Evolutionary conservation across 2,113 vertebrate genomes (phyloP), one percentile per base, ranked within the genome.

Genomic region (Elanoides forficatus): DNA sequence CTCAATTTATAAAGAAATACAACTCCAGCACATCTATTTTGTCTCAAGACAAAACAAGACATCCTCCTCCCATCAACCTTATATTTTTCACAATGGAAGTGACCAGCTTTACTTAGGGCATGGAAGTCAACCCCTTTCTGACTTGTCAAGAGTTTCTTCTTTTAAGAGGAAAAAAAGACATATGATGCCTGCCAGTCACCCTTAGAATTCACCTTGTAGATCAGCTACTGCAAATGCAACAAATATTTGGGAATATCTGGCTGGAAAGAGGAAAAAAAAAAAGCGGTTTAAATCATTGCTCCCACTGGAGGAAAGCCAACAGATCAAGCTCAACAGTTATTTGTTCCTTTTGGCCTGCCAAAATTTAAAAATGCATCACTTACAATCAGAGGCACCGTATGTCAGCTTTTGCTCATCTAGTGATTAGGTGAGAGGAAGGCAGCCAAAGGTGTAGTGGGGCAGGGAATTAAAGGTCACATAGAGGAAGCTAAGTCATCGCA

Each of bases 311-410:
- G 25, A 40, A 87, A 81, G 84, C 84, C 86, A 92, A 78, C 14
- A 32, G 76, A 10, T 42, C 0, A 3, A 95, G 52, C 80, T 62
- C 48, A 50, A n/a, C 71, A 65, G 22, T 34, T 63, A 81, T 79
- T 81, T 96, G 84, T 74, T 97, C 94, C 65, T 91, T 45, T 59
- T 84, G 81, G 84, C 25, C 70, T 96, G 87, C 83, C 89, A 95
- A 56, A 88, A 70, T 34, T 73, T 81, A 45, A 67, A 85, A 90
- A 29, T 34, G 88, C 92, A 88, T 72, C 74, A 56, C 71, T 81
- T 62, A 20, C 3, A 60, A 50, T 20, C 59, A 70, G 40, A 71
- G 56, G 88, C 81, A 79, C 85, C 88, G 60, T 47, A 67, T 88
- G 88, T 25, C 11, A 1, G 29, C 73, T 94, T 89, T 92, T 95